phyloP scores from a whole-genome alignment of 1,140 invertebrate species.

The Macrobrachium nipponense region DNA sequence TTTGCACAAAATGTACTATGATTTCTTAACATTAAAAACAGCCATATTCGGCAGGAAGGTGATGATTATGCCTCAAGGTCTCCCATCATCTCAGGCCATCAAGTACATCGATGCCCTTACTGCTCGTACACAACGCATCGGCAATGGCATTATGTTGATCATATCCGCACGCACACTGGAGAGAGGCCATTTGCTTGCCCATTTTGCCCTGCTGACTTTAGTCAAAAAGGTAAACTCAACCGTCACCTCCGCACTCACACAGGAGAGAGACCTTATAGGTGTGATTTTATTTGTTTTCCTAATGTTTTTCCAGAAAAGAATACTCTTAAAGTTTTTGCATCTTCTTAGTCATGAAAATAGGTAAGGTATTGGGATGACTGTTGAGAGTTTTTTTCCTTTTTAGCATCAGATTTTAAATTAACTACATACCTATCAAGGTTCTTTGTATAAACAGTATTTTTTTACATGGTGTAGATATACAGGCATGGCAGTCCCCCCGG shows the following conservation, averaged over 20 bases:
- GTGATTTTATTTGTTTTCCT: neutral
- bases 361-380: neutral
- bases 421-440: too few species aligned
- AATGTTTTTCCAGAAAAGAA: slow-evolving; percentile 9
- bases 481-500: too few species aligned
- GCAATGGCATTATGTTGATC: slow-evolving; percentile 28
- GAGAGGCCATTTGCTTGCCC: slow-evolving; percentile 41
- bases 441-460: too few species aligned
- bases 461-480: too few species aligned
- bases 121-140: slow-evolving; percentile 45
- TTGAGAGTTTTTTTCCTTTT: neutral
- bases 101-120: slow-evolving; percentile 47
- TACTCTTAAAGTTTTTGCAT: slow-evolving; percentile 7
- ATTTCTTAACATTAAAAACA: too few species aligned
- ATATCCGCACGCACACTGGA: slow-evolving; percentile 52
- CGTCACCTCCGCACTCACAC: slow-evolving; percentile 22
- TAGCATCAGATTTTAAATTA: neutral
- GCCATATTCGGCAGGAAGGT: too few species aligned
- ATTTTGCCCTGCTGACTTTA: slow-evolving; percentile 33
- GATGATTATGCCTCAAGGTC: neutral
- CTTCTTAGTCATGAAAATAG: neutral
- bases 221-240: slow-evolving; percentile 9
- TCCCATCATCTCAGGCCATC: neutral
- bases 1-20: too few species aligned
- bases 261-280: slow-evolving; percentile 6